These are phyloP conservation scores for Drosophila mayri DNA, from an alignment of 1,140 invertebrate genomes.

Conservation along the genomic window DNA sequence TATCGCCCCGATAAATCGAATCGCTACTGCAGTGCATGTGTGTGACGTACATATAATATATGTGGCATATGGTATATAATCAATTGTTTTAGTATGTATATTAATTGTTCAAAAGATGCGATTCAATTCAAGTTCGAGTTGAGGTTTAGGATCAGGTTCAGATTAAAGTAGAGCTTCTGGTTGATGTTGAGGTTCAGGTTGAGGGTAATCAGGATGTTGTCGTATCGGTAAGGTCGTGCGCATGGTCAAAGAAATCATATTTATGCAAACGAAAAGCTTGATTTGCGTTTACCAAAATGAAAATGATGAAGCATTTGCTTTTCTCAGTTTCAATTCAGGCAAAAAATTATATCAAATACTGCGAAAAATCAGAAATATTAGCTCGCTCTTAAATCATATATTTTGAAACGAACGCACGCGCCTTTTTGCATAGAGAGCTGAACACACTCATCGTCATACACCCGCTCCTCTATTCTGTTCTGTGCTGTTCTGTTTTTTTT, in stretches of 20 bases:
- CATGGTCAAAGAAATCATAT: conserved; percentile 38
- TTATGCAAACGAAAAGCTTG: conserved; percentile 31
- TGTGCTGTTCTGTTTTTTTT: not conserved
- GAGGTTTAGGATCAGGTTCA: not conserved
- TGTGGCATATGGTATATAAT: conserved; percentile 35
- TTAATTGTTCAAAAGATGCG: conserved; percentile 13
- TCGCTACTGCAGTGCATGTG: conserved; percentile 71
- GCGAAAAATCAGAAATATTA: conserved; percentile 26
- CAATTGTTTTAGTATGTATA: conserved; percentile 31
- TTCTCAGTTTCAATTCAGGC: conserved; percentile 30
- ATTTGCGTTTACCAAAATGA: conserved; percentile 18
- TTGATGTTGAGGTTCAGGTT: conserved; percentile 4
- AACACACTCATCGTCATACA: conserved; percentile 2
- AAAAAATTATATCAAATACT: conserved; percentile 13
- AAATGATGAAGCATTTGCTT: conserved; percentile 11
- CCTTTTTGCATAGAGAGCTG: not conserved
- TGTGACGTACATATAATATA: conserved; percentile 11
- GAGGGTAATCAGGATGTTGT: conserved; percentile 3
- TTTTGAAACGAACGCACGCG: not conserved
- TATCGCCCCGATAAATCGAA: conserved; percentile 88
- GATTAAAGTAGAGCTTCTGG: not conserved
- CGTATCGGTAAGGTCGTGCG: conserved; percentile 29
- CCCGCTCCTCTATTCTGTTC: not conserved
- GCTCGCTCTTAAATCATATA: conserved; percentile 17
- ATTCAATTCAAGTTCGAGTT: not conserved